Evolutionary conservation across 2,797 vertebrate species (phyloP).

Genomic region (Anableps anableps): DNA sequence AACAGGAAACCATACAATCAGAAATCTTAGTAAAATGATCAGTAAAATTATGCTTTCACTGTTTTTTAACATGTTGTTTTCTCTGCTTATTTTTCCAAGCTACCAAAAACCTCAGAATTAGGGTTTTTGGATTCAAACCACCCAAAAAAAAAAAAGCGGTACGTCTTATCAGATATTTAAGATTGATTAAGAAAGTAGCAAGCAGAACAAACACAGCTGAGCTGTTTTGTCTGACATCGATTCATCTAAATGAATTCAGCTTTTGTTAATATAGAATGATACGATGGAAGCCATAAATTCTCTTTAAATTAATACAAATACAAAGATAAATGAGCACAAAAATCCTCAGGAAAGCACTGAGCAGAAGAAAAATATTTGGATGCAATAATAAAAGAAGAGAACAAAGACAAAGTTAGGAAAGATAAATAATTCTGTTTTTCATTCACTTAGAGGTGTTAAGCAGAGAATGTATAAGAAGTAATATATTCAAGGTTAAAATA

Average conservation of each 20-base stretch:
- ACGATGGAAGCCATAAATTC: background rate
- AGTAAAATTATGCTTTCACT: background rate
- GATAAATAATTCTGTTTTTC: background rate
- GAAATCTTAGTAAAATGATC: background rate
- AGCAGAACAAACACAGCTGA: background rate
- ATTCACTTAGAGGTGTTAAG: background rate
- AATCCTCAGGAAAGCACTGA: too few species aligned
- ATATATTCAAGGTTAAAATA: background rate
- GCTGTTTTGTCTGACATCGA: background rate
- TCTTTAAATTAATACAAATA: background rate
- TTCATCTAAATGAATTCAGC: background rate
- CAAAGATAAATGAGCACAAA: background rate
- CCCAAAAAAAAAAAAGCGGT: background rate
- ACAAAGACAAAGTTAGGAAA: background rate
- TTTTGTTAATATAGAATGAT: background rate
- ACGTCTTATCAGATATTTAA: background rate
- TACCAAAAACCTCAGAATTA: background rate
- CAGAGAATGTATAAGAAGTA: background rate
- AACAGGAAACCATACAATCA: slow-evolving; percentile 16
- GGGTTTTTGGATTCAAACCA: background rate
- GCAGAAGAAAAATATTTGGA: background rate
- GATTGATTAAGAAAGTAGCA: background rate
- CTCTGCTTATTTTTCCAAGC: background rate
- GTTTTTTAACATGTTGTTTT: background rate
- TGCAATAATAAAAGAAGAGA: background rate